These are phyloP conservation scores for Hanleya hanleyi DNA, from an alignment of 2,888 invertebrate genomes.

Conservation along the genomic window DNA sequence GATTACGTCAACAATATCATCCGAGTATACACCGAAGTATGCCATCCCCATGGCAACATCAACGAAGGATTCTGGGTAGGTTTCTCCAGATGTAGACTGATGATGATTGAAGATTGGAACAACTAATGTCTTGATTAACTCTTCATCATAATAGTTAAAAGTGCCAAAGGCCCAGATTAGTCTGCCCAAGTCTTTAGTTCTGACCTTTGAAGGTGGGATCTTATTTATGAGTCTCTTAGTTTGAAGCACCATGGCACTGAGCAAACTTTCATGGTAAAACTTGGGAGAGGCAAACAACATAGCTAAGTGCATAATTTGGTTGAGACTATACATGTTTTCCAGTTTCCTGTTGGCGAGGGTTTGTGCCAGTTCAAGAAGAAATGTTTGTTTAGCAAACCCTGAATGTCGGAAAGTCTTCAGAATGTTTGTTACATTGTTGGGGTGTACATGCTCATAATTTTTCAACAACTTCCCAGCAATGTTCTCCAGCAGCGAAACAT, in stretches of 20 bases:
- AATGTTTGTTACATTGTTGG: conserved; percentile 13
- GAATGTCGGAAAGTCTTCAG: conserved; percentile 27
- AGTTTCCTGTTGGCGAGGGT: neutral
- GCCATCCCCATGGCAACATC: conserved; percentile 23
- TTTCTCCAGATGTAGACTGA: no score
- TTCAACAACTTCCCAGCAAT: conserved; percentile 17
- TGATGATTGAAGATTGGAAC: conserved; percentile 10
- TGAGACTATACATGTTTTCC: neutral
- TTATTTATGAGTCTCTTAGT: neutral
- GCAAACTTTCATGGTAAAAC: conserved; percentile 15
- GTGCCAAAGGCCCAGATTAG: conserved; percentile 34
- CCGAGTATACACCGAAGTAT: conserved; percentile 15
- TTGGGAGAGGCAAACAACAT: conserved; percentile 21
- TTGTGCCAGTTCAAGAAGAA: conserved; percentile 20
- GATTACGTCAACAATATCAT: conserved; percentile 7
- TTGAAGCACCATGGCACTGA: conserved; percentile 8
- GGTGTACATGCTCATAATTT: neutral
- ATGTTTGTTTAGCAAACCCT: conserved; percentile 24
- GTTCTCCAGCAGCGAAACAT: conserved; percentile 20
- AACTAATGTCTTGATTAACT: neutral
- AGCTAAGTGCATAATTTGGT: conserved; percentile 32
- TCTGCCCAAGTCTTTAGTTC: conserved; percentile 31
- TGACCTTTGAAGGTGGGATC: neutral
- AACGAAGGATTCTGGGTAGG: conserved; percentile 24
- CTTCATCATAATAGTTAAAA: conserved; percentile 14